Evolutionary conservation across 2,888 invertebrate species (phyloP).

Genomic region (Branchellion lobata): DNA sequence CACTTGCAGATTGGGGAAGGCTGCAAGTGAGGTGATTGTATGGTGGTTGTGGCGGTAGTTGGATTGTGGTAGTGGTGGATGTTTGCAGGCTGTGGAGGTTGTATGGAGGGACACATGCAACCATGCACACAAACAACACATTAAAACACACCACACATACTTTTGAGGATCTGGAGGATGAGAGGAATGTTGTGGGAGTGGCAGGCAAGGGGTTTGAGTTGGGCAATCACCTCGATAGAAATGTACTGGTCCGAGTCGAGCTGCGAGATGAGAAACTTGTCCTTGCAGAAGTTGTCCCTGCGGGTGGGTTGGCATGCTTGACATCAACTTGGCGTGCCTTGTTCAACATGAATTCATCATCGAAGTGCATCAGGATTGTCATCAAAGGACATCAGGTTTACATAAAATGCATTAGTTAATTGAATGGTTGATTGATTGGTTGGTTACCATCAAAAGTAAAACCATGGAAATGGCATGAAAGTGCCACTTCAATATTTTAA

Average conservation of each 20-base stretch:
- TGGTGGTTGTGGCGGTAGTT: too few relatives aligned
- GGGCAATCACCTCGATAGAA: constrained; percentile 33
- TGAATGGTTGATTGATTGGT: background rate
- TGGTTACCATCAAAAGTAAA: too few relatives aligned
- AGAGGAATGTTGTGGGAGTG: constrained; percentile 15
- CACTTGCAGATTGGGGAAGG: constrained; percentile 33
- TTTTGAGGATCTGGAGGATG: constrained; percentile 30
- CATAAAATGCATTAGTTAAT: background rate
- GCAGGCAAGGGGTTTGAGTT: constrained; percentile 9
- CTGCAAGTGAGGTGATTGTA: background rate
- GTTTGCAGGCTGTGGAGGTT: too few relatives aligned
- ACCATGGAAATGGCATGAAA: too few relatives aligned
- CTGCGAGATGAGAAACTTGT: constrained; percentile 43
- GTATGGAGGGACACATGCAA: too few relatives aligned
- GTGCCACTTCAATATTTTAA: too few relatives aligned
- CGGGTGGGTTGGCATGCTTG: background rate
- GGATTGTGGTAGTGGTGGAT: too few relatives aligned
- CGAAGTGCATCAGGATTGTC: too few relatives aligned
- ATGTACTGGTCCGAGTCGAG: constrained; percentile 45
- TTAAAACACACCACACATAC: too few relatives aligned
- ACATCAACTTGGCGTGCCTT: too few relatives aligned
- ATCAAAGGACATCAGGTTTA: background rate
- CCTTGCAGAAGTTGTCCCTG: constrained; percentile 42
- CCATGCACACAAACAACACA: too few relatives aligned
- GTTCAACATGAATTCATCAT: background rate